These are phyloP conservation scores for Liasis olivaceus DNA, from an alignment of 2,797 vertebrate species.

Conservation along the genomic window DNA sequence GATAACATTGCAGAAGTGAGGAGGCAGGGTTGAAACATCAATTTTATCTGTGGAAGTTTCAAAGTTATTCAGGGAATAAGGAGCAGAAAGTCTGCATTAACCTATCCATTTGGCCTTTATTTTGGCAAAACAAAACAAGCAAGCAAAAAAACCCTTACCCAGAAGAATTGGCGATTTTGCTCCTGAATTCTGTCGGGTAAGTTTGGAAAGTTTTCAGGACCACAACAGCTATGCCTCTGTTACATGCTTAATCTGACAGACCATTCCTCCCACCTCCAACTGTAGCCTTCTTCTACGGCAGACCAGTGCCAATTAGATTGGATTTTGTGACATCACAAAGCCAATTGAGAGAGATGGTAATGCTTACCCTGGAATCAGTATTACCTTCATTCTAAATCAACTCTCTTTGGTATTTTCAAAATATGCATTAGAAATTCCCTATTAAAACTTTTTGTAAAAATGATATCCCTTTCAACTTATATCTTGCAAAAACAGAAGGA, in stretches of 20 bases:
- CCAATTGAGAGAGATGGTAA: neutral
- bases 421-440: neutral
- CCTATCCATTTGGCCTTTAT: neutral
- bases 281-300: neutral
- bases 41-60: neutral
- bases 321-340: neutral
- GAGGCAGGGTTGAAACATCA: neutral
- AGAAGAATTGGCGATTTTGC: neutral
- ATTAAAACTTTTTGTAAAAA: neutral
- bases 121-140: neutral
- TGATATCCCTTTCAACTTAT: neutral
- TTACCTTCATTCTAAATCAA: neutral
- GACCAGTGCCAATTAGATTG: neutral
- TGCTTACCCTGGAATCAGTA: neutral
- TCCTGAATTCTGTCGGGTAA: neutral
- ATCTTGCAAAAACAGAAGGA: neutral
- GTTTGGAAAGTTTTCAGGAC: neutral
- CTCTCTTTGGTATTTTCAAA: neutral
- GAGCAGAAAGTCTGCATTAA: neutral
- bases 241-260: neutral
- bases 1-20: no score
- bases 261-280: neutral
- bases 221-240: neutral
- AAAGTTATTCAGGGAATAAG: neutral
- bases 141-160: neutral